Evolutionary conservation across 2,797 vertebrate species (phyloP), one percentile per base, ranked within the genome.

Genomic region (Muraenolepis orangiensis): DNA sequence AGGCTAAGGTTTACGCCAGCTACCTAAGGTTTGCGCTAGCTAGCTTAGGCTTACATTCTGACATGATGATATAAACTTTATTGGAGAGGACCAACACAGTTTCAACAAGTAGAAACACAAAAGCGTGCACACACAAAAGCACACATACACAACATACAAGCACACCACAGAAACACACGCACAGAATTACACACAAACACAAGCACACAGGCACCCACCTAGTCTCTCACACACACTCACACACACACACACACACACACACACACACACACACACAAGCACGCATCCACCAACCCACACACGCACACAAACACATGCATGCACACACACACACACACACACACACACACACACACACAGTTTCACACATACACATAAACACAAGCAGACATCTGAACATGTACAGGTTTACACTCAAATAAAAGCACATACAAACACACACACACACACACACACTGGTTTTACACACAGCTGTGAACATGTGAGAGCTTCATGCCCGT

Each of bases 401-500:
- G 32, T 8, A 34, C 32, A 34, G 32, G 32, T 34, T 34, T 34
- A 34, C 32, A 34, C 32, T 4, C 32, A 34, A 34, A 34, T 34
- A 34, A 3, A 34, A 34, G 32, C 32, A 34, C 32, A 34, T n/a
- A n/a, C n/a, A n/a, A n/a, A 3, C 51, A 57, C 51, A n/a, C 8
- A 26, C 57, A 26, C 51, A 64, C n/a, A 26, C 1, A 4, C 10
- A 18, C n/a, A n/a, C n/a, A n/a, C n/a, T n/a, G n/a, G n/a, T n/a
- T n/a, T n/a, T 46, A 6, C 42, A 6, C 42, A 16, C 42, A 61
- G 51, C n/a, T 8, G 10, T 26, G 51, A 61, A n/a, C 57, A 64
- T 4, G 57, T 23, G 57, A 64, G 57, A 11, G 10, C 57, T 6
- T n/a, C 23, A 26, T 70, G 81, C 75, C 85, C 84, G 74, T 83